Percentiles rank a stretch among this genome's conserved stretches.
These are phyloP conservation scores for Zaprionus camerounensis DNA, from an alignment of 1,140 invertebrate genomes.

Conservation along the genomic window DNA sequence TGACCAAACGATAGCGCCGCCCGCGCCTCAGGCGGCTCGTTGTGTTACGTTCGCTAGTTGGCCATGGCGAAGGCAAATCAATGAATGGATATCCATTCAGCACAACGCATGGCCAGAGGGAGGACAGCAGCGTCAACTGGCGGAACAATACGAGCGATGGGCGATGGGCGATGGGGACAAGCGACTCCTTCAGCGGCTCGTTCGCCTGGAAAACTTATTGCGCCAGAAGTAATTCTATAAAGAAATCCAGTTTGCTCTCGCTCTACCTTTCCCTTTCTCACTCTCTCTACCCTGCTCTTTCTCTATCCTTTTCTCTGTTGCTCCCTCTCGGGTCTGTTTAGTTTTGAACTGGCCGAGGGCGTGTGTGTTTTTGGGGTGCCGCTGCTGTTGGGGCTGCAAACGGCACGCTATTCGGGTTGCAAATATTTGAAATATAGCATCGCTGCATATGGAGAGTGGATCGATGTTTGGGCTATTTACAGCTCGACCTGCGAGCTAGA, in stretches of 20 bases:
- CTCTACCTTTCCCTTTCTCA: constrained; percentile 14
- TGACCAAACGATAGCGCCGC: constrained; percentile 12
- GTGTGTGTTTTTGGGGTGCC: constrained; percentile 43
- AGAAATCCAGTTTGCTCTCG: constrained; percentile 60
- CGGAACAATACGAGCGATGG: constrained; percentile 7
- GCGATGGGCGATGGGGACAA: not conserved
- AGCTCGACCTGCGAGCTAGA: constrained; percentile 69
- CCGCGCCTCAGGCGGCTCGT: constrained; percentile 20
- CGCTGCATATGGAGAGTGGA: constrained; percentile 43
- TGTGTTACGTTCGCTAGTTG: constrained; percentile 39
- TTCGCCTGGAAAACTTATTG: constrained; percentile 80
- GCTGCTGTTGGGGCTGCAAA: constrained; percentile 28
- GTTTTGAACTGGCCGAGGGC: constrained; percentile 9
- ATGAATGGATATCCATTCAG: constrained; percentile 61
- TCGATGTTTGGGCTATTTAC: constrained; percentile 73
- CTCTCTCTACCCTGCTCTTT: not conserved
- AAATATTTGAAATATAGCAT: constrained; percentile 61
- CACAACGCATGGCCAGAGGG: constrained; percentile 33
- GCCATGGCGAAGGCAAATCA: constrained; percentile 68
- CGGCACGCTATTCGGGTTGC: constrained; percentile 63
- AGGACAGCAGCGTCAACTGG: constrained; percentile 5
- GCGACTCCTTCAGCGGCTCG: constrained; percentile 71
- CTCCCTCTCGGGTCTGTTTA: constrained; percentile 14
- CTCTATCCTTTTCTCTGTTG: not conserved
- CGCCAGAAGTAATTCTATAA: constrained; percentile 83